Evolutionary conservation across 2,888 invertebrate species (phyloP).

Genomic region (Eupeodes luniger): DNA sequence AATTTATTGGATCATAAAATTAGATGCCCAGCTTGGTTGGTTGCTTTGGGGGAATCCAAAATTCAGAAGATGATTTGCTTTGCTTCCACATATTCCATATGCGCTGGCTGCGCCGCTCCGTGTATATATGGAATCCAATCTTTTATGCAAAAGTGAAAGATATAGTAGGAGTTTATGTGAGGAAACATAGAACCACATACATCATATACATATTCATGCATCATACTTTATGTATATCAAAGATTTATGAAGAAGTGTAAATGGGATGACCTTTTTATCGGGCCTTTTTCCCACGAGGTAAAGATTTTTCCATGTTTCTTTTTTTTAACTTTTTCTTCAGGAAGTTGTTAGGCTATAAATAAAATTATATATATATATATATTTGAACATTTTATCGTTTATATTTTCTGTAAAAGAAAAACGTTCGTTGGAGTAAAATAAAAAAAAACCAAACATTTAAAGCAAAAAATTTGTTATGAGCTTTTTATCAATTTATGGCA

Average conservation of each 20-base stretch:
- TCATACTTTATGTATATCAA: conserved; percentile 25
- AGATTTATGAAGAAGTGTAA: conserved; percentile 30
- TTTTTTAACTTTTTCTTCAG: neutral
- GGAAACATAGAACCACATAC: neutral
- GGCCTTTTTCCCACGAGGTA: conserved; percentile 17
- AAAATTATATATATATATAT: conserved; percentile 4
- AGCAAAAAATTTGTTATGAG: conserved; percentile 5
- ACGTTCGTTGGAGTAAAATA: neutral
- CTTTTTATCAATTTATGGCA: conserved; percentile 31
- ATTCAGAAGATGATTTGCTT: conserved; percentile 2
- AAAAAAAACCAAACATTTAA: neutral
- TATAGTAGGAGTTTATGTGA: neutral
- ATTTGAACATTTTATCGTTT: conserved; percentile 25
- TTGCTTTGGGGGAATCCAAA: too few species aligned
- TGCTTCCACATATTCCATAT: neutral
- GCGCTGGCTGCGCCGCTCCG: too few species aligned
- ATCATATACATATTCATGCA: neutral
- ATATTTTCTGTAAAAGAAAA: neutral
- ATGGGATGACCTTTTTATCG: conserved; percentile 37
- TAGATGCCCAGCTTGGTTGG: conserved; percentile 4
- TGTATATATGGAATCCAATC: conserved; percentile 14
- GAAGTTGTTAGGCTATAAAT: conserved; percentile 39
- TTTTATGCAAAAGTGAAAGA: conserved; percentile 25
- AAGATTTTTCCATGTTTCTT: conserved; percentile 8
- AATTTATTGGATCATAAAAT: conserved; percentile 57